phyloP scores from a whole-genome alignment of 2,113 vertebrate genomes.

The Protobothrops flavoviridis region DNA sequence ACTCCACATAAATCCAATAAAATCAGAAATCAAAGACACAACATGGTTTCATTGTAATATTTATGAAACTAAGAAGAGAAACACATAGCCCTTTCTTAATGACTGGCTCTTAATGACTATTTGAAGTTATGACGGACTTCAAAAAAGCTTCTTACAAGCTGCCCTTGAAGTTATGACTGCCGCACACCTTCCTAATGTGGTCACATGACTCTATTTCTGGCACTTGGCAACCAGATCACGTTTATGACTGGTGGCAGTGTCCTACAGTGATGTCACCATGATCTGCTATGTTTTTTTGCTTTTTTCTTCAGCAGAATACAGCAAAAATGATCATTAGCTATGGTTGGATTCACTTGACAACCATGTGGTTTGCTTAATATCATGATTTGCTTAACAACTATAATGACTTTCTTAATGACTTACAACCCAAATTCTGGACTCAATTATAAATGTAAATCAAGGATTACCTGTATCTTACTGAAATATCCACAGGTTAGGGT shows the following conservation, averaged over 20 bases:
- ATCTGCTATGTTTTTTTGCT: not conserved
- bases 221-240: not conserved
- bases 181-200: not conserved
- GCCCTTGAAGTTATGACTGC: no score
- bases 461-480: not conserved
- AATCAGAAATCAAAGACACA: not conserved
- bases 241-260: not conserved
- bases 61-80: not conserved
- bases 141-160: no score
- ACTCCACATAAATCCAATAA: not conserved
- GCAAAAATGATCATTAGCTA: not conserved
- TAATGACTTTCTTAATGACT: not conserved
- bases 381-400: not conserved
- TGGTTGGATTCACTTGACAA: not conserved
- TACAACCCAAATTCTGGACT: not conserved
- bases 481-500: not conserved
- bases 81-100: no score
- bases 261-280: not conserved
- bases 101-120: no score
- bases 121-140: no score
- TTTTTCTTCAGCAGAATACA: not conserved
- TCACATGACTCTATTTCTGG: not conserved
- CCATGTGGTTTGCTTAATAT: not conserved
- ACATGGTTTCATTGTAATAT: not conserved
- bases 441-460: not conserved